Evolutionary conservation across 2,888 invertebrate genomes (phyloP).

Genomic region (Doris montereyensis): DNA sequence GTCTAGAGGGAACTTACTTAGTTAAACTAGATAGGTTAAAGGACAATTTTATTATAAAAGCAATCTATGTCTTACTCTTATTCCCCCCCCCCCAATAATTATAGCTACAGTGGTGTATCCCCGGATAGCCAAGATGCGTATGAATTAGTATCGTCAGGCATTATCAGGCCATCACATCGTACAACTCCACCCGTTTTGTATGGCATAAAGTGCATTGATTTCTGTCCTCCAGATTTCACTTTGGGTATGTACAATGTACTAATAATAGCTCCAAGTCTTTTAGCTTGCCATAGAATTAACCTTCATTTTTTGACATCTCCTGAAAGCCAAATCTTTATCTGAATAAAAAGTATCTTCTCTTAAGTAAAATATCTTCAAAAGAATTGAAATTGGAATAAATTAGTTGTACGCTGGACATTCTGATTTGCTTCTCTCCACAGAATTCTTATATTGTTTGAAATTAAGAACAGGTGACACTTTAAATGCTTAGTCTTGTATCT

Average conservation of each 20-base stretch:
- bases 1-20: no score
- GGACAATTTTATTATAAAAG: no score
- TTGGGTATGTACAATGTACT: slow-evolving; percentile 78
- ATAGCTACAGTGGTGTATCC: slow-evolving; percentile 80
- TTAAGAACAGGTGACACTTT: no score
- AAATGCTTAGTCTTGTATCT: no score
- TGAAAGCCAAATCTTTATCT: neutral
- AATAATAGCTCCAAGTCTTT: neutral
- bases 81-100: neutral
- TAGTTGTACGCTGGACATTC: no score
- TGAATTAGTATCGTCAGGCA: slow-evolving; percentile 87
- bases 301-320: neutral
- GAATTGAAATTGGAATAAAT: no score
- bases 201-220: slow-evolving; percentile 87
- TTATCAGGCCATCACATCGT: slow-evolving; percentile 81
- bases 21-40: slow-evolving; percentile 73
- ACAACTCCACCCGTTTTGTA: slow-evolving; percentile 84
- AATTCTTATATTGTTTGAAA: no score
- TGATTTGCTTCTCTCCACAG: no score
- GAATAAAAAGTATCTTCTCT: no score
- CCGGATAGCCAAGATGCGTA: slow-evolving; percentile 91
- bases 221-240: slow-evolving; percentile 86
- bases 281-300: neutral
- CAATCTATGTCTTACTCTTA: no score
- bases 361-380: no score